Conservation (phyloP, 2,113 vertebrate species). For the Myiagra hebetior region DNA sequence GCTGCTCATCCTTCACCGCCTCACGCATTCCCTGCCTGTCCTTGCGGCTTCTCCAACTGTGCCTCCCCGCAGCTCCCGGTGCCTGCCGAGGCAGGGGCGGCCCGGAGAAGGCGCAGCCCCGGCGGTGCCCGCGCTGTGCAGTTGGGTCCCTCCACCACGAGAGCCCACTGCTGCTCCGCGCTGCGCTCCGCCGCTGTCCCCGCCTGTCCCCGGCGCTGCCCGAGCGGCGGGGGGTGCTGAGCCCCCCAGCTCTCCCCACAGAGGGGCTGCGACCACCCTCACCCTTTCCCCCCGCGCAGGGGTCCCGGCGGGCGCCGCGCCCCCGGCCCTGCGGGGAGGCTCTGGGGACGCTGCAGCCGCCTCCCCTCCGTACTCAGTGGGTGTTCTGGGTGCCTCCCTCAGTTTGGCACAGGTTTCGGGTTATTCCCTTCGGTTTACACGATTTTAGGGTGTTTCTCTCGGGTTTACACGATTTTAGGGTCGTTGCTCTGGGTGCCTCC, state of each 20-base stretch:
- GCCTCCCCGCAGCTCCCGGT: background rate
- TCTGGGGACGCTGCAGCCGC: background rate
- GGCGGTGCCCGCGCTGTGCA: background rate
- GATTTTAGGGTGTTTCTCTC: background rate
- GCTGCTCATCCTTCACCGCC: accelerated
- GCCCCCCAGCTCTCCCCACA: accelerated
- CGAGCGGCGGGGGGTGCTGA: background rate
- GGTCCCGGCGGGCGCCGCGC: background rate
- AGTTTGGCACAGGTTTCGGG: accelerated
- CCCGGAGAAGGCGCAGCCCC: background rate
- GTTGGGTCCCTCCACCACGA: background rate
- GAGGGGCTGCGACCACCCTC: background rate
- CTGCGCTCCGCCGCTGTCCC: background rate
- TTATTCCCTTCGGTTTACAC: too few species aligned
- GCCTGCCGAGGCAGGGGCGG: background rate
- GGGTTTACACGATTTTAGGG: background rate
- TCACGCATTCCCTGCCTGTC: accelerated
- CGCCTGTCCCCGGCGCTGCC: background rate
- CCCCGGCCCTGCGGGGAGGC: background rate
- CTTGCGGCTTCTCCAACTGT: background rate
- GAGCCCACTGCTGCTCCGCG: constrained; percentile 34
- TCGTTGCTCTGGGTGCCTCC: background rate
- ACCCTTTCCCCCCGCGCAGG: accelerated
- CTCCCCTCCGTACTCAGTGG: background rate
- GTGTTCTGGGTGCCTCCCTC: background rate